phyloP scores from a whole-genome alignment of 2,113 vertebrate genomes.

The Halichoeres trimaculatus region DNA sequence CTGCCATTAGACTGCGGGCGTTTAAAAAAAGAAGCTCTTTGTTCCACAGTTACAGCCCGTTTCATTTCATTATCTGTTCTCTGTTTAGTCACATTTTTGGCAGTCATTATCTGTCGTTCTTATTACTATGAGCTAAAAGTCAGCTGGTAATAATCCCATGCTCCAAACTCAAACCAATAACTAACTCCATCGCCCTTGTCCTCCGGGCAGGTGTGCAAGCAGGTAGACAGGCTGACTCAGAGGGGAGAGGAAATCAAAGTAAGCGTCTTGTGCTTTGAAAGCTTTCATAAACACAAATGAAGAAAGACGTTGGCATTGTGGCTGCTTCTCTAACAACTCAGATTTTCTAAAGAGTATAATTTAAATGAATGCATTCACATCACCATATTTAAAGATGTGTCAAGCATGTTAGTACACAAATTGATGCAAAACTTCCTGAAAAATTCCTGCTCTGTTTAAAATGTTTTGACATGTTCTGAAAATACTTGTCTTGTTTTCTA shows the following conservation, averaged over 20 bases:
- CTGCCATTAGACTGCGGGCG: slow-evolving; percentile 55
- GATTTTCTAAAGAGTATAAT: not conserved
- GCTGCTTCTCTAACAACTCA: not conserved
- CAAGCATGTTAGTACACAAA: not conserved
- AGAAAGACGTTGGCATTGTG: slow-evolving; percentile 1
- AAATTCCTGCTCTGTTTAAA: not conserved
- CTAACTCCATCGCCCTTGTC: slow-evolving; percentile 22
- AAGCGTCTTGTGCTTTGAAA: slow-evolving; percentile 4
- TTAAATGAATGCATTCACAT: not conserved
- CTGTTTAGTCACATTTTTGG: slow-evolving; percentile 59
- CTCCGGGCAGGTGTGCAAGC: slow-evolving; percentile 18
- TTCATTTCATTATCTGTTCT: slow-evolving; percentile 64
- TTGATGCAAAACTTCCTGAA: not conserved
- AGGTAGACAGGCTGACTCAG: not conserved
- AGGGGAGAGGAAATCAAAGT: not conserved
- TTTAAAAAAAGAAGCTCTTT: slow-evolving; percentile 52
- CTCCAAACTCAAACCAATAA: slow-evolving; percentile 43
- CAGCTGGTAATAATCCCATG: slow-evolving; percentile 28
- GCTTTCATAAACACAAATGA: slow-evolving; percentile 5
- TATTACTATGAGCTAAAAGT: slow-evolving; percentile 43
- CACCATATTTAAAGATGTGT: not conserved
- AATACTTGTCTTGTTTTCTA: not conserved
- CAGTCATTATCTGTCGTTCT: slow-evolving; percentile 38
- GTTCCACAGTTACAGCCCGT: slow-evolving; percentile 62
- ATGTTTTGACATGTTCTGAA: not conserved